These are phyloP conservation scores for Vesta saturnalis DNA, from an alignment of 2,888 invertebrate species.

Conservation along the genomic window DNA sequence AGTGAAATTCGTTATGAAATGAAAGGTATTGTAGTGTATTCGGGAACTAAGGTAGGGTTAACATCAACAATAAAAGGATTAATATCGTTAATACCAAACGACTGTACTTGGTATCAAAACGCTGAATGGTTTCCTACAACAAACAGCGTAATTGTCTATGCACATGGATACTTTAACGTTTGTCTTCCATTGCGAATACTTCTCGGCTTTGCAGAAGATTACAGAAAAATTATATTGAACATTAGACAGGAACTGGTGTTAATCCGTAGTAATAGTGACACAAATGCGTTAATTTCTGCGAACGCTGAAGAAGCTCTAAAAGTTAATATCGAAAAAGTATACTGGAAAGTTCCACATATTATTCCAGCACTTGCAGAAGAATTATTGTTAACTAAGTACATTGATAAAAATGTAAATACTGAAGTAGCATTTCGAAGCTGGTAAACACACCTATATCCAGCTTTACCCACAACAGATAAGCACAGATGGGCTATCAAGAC, in stretches of 20 bases:
- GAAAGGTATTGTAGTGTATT: slow-evolving; percentile 49
- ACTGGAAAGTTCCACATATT: too few species aligned
- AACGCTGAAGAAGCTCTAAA: not conserved
- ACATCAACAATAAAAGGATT: slow-evolving; percentile 54
- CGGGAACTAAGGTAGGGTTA: slow-evolving; percentile 51
- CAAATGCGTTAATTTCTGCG: not conserved
- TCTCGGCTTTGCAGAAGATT: slow-evolving; percentile 55
- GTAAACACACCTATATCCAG: slow-evolving; percentile 55
- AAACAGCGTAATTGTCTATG: too few species aligned
- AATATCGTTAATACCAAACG: too few species aligned
- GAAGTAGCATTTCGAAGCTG: slow-evolving; percentile 50
- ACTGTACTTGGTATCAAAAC: too few species aligned
- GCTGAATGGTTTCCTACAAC: too few species aligned
- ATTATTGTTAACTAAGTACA: slow-evolving; percentile 15
- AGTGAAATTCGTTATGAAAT: slow-evolving; percentile 18
- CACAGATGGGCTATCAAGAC: slow-evolving; percentile 53
- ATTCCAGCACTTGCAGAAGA: not conserved
- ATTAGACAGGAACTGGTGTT: slow-evolving; percentile 55
- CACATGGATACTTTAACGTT: slow-evolving; percentile 3
- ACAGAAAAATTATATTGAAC: slow-evolving; percentile 54
- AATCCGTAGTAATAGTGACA: not conserved
- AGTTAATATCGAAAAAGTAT: not conserved
- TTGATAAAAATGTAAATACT: slow-evolving; percentile 22
- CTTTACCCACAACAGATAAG: slow-evolving; percentile 51
- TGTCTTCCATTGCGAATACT: slow-evolving; percentile 37